Base-by-base conservation (phyloP, 53 echinoderm and acorn worm species). In the Luidia sarsii region DNA sequence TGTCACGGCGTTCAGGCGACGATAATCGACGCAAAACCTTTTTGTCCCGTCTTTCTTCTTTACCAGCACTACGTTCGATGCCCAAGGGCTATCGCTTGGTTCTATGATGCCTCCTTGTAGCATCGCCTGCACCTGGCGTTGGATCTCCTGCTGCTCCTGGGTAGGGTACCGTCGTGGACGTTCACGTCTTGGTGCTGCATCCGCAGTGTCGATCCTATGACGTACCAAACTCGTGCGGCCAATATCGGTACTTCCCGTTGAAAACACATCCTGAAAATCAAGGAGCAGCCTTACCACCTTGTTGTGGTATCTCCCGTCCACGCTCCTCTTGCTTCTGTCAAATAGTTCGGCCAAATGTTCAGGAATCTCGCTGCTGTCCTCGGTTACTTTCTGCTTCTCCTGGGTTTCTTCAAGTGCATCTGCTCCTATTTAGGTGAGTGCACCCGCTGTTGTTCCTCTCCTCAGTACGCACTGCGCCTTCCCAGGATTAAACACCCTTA, bases 81-180 rank as follows among this genome's bases (percentile, higher is more conserved):
- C n/a, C n/a, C n/a, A n/a, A 39, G 22, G 39, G 64, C 64, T 37
- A 63, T 80, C 60, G 1, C 67, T 77, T 2, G 68, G 69, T 24
- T 80, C 70, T 11, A 79, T 80, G 5, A 67, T 10, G 57, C 79
- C 68, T 0, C n/a, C 50, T 14, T 38, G 38, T 9, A 80, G 61
- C 71, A 68, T 60, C 7, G 48, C 20, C 65, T 74, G 46, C 14
- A 74, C 37, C 31, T 84, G 85, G 19, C 37, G 54, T 18, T 62
- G 46, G 8, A 84, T 73, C 39, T 84, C 83, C 25, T 87, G 70
- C 49, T 80, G 80, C 54, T 67, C 49, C 15, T 35, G 23, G 1
- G 67, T 50, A 27, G 82, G 82, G n/a, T 50, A 53, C 19, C 82
- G 53, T 27, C 68, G 7, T 33, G 53, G 82, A 10, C 55, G 54